Percentiles rank a stretch among this genome's conserved stretches.
These are phyloP conservation scores for Asarcornis scutulata DNA, from an alignment of 2,113 vertebrate genomes.

Conservation along the genomic window DNA sequence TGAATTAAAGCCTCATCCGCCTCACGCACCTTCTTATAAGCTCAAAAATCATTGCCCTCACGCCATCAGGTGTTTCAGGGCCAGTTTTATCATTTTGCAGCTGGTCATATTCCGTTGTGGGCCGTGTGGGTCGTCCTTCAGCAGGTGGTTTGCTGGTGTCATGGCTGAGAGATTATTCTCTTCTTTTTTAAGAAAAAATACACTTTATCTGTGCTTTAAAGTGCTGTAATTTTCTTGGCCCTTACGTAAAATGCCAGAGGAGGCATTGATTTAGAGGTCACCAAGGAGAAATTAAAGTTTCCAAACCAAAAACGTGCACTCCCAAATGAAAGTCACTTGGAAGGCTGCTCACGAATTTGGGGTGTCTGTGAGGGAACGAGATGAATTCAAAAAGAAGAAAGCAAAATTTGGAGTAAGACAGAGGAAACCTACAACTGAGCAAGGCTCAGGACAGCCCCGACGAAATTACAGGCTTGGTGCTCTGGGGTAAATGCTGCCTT, in stretches of 20 bases:
- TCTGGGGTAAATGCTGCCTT: not conserved
- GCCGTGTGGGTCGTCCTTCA: no score
- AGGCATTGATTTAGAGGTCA: not conserved
- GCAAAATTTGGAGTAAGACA: not conserved
- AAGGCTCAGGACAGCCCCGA: not conserved
- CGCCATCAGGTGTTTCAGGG: not conserved
- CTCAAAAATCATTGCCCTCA: not conserved
- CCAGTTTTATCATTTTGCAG: not conserved
- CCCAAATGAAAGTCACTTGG: not conserved
- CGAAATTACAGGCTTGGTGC: not conserved
- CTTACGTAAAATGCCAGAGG: not conserved
- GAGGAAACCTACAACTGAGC: not conserved
- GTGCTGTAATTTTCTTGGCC: not conserved
- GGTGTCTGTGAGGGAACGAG: not conserved
- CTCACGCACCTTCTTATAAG: no score
- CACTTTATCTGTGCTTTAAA: not conserved
- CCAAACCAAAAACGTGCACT: fast-evolving
- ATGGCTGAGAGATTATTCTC: not conserved
- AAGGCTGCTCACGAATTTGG: not conserved
- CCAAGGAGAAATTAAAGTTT: not conserved
- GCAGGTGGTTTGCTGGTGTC: not conserved
- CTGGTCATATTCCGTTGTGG: not conserved
- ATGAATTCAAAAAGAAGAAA: not conserved
- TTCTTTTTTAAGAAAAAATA: not conserved
- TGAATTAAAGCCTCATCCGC: no score